phyloP scores from a whole-genome alignment of 2,797 vertebrate genomes.

The Psittacula echo region DNA sequence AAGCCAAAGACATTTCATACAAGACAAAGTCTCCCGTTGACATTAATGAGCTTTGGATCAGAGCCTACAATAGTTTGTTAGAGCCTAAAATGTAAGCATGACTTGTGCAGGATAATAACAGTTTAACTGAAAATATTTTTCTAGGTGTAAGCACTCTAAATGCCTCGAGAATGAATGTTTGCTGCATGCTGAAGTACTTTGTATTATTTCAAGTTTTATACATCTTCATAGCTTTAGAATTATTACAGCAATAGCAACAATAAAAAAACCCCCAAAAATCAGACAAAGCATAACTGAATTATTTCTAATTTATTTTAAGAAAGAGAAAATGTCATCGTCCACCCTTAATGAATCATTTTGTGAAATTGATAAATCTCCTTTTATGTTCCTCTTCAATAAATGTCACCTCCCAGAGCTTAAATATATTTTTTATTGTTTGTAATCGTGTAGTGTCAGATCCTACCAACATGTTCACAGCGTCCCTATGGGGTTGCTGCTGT shows the following conservation, averaged over 20 bases:
- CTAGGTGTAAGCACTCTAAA: background rate
- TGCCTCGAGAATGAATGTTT: background rate
- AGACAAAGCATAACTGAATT: background rate
- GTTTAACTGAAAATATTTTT: constrained; percentile 5
- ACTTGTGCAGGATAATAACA: background rate
- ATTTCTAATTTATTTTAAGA: constrained; percentile 10
- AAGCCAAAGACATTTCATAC: background rate
- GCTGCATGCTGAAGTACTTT: background rate
- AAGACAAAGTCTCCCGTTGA: background rate
- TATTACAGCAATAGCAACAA: background rate
- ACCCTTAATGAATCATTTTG: background rate
- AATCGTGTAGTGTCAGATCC: background rate
- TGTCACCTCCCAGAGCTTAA: background rate
- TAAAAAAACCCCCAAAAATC: background rate
- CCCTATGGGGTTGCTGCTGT: background rate
- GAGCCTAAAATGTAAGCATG: background rate
- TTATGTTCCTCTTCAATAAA: constrained; percentile 42
- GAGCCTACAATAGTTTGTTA: background rate
- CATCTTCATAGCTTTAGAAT: background rate
- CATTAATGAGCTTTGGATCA: background rate
- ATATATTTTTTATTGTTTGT: constrained; percentile 23
- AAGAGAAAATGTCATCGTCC: background rate
- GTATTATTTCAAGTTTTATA: background rate
- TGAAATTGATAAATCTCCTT: constrained; percentile 31
- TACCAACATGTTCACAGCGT: background rate